Evolutionary conservation across 2,113 vertebrate species (phyloP), one percentile per base, ranked within the genome.

Genomic region (Prochilodus magdalenae): DNA sequence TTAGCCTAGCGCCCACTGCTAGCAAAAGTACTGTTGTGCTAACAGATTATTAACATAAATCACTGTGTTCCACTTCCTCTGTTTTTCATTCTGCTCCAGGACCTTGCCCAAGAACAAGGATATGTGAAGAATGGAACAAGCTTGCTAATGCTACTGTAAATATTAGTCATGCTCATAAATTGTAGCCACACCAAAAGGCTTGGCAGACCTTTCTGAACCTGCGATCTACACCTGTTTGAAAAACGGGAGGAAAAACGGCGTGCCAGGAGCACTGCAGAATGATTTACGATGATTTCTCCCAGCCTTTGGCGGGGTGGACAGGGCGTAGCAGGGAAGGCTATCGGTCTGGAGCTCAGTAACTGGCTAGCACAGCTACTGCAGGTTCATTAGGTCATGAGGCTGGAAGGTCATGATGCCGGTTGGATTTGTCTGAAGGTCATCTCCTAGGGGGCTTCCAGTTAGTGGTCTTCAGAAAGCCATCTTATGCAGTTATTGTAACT

Each of bases 11-110:
- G 8, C 40, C 40, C 11, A 44, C 4, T 44, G 40, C 40, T 44
- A 44, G 40, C 11, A 10, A 44, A 44, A 44, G 40, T 4, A 44
- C 40, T 44, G 40, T 11, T 44, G 40, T 11, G 40, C 11, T 44
- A 5, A 81, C 15, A 80, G 79, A 89, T 89, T 22, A 89, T 86
- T 90, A 83, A 89, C 77, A 53, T 51, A 22, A 47, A 62, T 75
- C 72, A 70, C 84, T 65, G 26, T 60, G 57, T 26, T 60, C 57
- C 84, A 33, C 75, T 16, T n/a, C n/a, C n/a, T 16, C 12, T 24
- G 36, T 33, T 84, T 65, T 83, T 27, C 75, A 26, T 13, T 83
- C 66, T 26, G 60, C 79, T n/a, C 11, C 66, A n/a, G 36, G 36
- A 44, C 12, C 13, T 69, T 69, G 51, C 10, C 63, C 30, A 15